Evolutionary conservation across 2,888 invertebrate genomes (phyloP).

Genomic region (Strigamia maritima): DNA sequence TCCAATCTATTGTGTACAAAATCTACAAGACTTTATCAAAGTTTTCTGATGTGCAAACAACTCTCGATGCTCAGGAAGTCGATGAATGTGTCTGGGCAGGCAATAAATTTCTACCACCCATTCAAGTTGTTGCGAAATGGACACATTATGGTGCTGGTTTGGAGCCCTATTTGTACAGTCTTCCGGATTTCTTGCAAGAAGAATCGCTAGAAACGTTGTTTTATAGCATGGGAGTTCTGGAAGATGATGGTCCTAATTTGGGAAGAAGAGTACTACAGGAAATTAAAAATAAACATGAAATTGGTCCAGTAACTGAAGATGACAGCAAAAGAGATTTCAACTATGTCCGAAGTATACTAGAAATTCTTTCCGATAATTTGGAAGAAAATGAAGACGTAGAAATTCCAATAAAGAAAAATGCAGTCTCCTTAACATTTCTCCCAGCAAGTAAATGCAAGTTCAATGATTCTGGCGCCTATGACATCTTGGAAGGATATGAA

Average conservation of each 20-base stretch:
- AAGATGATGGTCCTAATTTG: not conserved
- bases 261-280: not conserved
- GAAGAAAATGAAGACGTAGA: not conserved
- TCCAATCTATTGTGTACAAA: not conserved
- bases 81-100: not conserved
- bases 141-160: not conserved
- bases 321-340: not conserved
- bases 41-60: not conserved
- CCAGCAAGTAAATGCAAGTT: not conserved
- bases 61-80: not conserved
- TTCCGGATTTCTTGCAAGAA: not conserved
- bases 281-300: not conserved
- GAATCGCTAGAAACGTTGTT: not conserved
- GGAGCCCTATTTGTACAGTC: not conserved
- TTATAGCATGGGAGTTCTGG: not conserved
- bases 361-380: not conserved
- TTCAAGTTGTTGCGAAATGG: not conserved
- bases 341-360: not conserved
- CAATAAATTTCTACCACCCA: not conserved
- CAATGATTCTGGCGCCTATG: not conserved
- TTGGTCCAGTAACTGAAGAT: not conserved
- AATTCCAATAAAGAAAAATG: not conserved
- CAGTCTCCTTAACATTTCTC: not conserved
- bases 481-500: not conserved
- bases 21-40: not conserved